Conservation (phyloP, 2,888 invertebrate species). For the Phengaris alcon region DNA sequence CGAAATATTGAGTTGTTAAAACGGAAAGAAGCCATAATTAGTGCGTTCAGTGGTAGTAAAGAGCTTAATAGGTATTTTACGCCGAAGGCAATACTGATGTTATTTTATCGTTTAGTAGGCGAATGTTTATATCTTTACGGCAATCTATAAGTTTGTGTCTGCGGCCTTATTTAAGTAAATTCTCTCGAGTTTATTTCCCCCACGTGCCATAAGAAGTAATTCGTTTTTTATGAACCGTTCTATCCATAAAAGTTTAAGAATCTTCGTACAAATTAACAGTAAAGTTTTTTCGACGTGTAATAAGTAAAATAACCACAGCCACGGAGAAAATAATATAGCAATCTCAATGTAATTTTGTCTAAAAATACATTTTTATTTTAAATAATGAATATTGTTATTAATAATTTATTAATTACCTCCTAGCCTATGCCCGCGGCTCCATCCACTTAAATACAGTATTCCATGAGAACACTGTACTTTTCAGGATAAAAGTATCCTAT, state of each 20-base stretch:
- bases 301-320: not conserved
- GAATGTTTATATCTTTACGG: constrained; percentile 29
- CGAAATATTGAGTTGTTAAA: constrained; percentile 48
- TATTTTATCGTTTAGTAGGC: constrained; percentile 36
- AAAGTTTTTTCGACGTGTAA: not conserved
- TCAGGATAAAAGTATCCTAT: too few species aligned
- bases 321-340: not conserved
- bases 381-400: not conserved
- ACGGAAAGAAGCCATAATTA: constrained; percentile 56
- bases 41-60: constrained; percentile 56
- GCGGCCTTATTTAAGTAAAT: constrained; percentile 11
- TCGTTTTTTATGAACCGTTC: not conserved
- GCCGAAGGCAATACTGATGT: constrained; percentile 46
- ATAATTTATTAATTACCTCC: not conserved
- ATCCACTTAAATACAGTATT: too few species aligned
- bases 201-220: constrained; percentile 11
- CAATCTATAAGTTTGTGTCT: constrained; percentile 22
- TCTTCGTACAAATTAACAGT: not conserved
- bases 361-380: too few species aligned
- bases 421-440: too few species aligned
- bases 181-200: not conserved
- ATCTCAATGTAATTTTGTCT: too few species aligned
- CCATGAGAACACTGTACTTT: too few species aligned
- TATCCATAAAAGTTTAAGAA: constrained; percentile 7
- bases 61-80: constrained; percentile 63